Evolutionary conservation across 1,140 invertebrate genomes (phyloP), one percentile per base, ranked within the genome.

Genomic region (Zophobas atratus): DNA sequence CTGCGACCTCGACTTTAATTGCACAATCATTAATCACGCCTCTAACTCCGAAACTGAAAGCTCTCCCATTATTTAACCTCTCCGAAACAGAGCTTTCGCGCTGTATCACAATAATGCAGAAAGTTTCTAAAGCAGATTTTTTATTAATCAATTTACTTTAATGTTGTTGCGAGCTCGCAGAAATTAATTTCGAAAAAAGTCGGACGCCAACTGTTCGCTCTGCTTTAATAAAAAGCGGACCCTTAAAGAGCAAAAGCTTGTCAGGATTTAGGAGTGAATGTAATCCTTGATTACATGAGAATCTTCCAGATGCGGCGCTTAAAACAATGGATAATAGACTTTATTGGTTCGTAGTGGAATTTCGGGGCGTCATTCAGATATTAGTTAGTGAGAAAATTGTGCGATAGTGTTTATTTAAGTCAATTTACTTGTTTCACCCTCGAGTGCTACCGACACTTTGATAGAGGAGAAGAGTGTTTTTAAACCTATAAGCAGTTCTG

Each of bases 241-340:
- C 73, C 43, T 74, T 75, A 80, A 77, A 83, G 72, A 81, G 82
- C 77, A 83, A 80, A 83, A 81, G 77, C 82, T 77, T 83, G 82
- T 83, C 76, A 70, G 48, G 63, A 75, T 74, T 57, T 70, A 6
- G 8, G 32, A 53, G 20, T 71, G 78, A 77, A 75, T 72, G 79
- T 83, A 82, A 83, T 83, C 81, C 82, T 77, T 81, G 82, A 81
- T 81, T 83, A 83, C 79, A 82, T 82, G 82, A 70, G 82, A 83
- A 82, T 75, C 75, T 34, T 20, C 70, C 73, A 79, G 75, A 76
- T 78, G 51, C 72, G 70, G 78, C 63, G 38, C 57, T 51, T 67
- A 79, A 67, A 67, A 67, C 60, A 67, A 67, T 67, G 57, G n/a
- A 35, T 6, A 8, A 20, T n/a, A n/a, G 8, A 6, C 8, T 0